Evolutionary conservation across 2,888 invertebrate species (phyloP).

Genomic region (Automeris io): DNA sequence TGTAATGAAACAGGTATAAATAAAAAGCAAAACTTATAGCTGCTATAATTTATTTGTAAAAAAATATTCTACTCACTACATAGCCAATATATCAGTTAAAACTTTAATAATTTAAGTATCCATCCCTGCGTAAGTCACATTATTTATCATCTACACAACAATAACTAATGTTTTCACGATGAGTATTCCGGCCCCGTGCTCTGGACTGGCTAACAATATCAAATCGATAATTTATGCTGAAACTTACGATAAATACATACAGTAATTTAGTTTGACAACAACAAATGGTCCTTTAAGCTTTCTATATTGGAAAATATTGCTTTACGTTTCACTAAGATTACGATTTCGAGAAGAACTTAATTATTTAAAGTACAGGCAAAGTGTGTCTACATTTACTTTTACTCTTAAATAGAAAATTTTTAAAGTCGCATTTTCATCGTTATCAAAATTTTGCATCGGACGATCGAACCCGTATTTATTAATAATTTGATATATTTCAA

Average conservation of each 20-base stretch:
- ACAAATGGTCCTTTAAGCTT: slow-evolving; percentile 68
- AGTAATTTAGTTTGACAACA: slow-evolving; percentile 46
- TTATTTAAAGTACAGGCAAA: slow-evolving; percentile 22
- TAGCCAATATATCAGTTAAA: slow-evolving; percentile 80
- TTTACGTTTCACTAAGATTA: slow-evolving; percentile 33
- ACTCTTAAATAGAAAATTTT: slow-evolving; percentile 9
- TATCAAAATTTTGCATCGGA: slow-evolving; percentile 1
- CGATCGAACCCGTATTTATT: slow-evolving; percentile 4
- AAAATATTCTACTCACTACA: slow-evolving; percentile 83
- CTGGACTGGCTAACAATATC: slow-evolving; percentile 43
- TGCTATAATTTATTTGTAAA: slow-evolving; percentile 82
- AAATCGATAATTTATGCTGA: slow-evolving; percentile 73
- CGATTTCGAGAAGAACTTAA: slow-evolving; percentile 28
- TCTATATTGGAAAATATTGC: slow-evolving; percentile 59
- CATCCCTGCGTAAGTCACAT: slow-evolving; percentile 78
- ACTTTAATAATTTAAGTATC: slow-evolving; percentile 78
- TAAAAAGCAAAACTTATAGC: slow-evolving; percentile 46
- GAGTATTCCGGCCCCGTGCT: slow-evolving; percentile 68
- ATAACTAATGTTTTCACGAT: slow-evolving; percentile 71
- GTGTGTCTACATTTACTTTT: slow-evolving; percentile 25
- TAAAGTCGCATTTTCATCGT: slow-evolving; percentile 5
- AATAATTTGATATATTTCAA: background rate
- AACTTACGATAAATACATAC: slow-evolving; percentile 54
- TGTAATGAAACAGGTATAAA: too few species aligned
- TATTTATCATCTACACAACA: slow-evolving; percentile 77